These are phyloP conservation scores for Trinorchestia longiramus DNA, from an alignment of 1,140 invertebrate genomes.

Conservation along the genomic window DNA sequence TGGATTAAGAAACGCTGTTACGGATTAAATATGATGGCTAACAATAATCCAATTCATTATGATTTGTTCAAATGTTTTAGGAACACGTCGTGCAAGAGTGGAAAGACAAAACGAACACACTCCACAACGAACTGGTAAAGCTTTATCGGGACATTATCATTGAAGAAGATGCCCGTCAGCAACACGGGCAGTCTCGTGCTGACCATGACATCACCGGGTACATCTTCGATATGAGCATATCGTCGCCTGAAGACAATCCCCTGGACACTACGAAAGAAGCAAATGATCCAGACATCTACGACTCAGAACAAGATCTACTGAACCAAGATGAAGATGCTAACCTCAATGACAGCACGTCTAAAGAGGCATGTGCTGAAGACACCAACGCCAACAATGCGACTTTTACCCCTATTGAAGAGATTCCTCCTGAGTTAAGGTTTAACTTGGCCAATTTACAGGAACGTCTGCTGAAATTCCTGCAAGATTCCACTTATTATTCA, in stretches of 20 bases:
- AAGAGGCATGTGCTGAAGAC: not conserved
- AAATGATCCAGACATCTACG: not conserved
- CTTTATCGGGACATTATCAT: constrained; percentile 81
- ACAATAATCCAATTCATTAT: not conserved
- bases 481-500: constrained; percentile 85
- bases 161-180: not conserved
- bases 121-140: constrained; percentile 91
- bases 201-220: not conserved
- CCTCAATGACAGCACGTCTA: not conserved
- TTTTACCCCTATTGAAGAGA: not conserved
- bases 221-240: not conserved
- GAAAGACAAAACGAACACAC: constrained; percentile 86
- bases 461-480: constrained; percentile 88
- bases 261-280: not conserved
- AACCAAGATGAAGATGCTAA: constrained; percentile 26
- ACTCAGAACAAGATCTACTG: constrained; percentile 25
- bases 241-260: not conserved
- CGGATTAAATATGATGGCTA: no score
- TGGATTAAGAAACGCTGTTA: no score
- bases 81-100: constrained; percentile 93
- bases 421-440: constrained; percentile 12
- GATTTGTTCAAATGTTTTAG: constrained; percentile 67
- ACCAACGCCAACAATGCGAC: not conserved
- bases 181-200: not conserved
- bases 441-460: constrained; percentile 69